These are phyloP conservation scores for Anorthoa munda DNA, from an alignment of 2,888 invertebrate species.

Conservation along the genomic window DNA sequence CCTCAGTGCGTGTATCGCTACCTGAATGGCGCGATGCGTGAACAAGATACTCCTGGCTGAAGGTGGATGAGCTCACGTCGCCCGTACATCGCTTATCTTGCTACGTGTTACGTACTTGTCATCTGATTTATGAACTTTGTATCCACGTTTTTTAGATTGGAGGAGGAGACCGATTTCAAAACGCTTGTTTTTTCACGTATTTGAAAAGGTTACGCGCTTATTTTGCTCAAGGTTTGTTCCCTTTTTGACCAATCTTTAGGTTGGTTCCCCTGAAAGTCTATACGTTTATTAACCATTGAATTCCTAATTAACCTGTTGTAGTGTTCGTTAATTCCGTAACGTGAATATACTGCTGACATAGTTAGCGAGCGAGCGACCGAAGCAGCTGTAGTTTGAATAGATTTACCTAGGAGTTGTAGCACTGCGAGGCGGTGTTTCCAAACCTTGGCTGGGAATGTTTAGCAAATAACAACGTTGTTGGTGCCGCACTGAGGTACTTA, in stretches of 20 bases:
- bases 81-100: slow-evolving; percentile 41
- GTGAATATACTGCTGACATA: slow-evolving; percentile 15
- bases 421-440: slow-evolving; percentile 8
- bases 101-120: slow-evolving; percentile 24
- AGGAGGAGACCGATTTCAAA: not conserved
- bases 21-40: slow-evolving; percentile 34
- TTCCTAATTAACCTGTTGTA: not conserved
- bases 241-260: not conserved
- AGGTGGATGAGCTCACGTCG: slow-evolving; percentile 43
- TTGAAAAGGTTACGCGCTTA: not conserved
- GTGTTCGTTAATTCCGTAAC: not conserved
- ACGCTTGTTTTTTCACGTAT: not conserved
- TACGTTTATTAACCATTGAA: not conserved
- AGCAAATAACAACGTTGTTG: slow-evolving; percentile 38
- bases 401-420: slow-evolving; percentile 46
- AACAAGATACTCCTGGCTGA: slow-evolving; percentile 28
- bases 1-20: slow-evolving; percentile 51
- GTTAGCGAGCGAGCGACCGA: slow-evolving; percentile 7
- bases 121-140: slow-evolving; percentile 21
- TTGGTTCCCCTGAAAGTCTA: not conserved
- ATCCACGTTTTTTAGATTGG: slow-evolving; percentile 5
- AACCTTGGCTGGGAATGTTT: slow-evolving; percentile 41
- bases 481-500: slow-evolving; percentile 26
- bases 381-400: slow-evolving; percentile 27
- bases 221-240: not conserved